Percentiles rank a stretch among this genome's conserved stretches.
phyloP scores from a whole-genome alignment of 2,113 vertebrate genomes.

The Malurus melanocephalus region DNA sequence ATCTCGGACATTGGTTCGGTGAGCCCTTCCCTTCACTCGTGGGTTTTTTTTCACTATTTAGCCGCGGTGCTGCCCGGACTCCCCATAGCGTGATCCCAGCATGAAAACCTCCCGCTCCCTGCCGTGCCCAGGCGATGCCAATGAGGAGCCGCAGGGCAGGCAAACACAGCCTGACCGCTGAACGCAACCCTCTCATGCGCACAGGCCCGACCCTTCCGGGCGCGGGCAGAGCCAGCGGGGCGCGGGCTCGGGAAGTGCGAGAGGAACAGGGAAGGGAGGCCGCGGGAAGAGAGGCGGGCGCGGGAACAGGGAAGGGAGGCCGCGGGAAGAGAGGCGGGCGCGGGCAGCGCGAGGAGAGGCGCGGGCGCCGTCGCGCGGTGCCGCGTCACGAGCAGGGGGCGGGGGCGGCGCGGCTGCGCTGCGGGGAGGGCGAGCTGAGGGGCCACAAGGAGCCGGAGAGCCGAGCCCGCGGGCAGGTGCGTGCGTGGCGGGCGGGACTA shows the following conservation, averaged over 20 bases:
- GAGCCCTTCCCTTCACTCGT: neutral
- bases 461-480: neutral
- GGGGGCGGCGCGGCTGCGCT: neutral
- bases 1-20: neutral
- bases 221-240: too few species aligned
- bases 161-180: fast-evolving
- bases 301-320: too few species aligned
- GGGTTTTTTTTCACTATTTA: neutral
- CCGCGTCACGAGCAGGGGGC: neutral
- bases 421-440: neutral
- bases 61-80: too few species aligned
- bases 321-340: too few species aligned
- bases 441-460: neutral
- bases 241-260: too few species aligned
- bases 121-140: fast-evolving
- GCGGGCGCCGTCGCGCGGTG: neutral
- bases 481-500: neutral
- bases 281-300: too few species aligned
- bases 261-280: too few species aligned
- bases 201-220: too few species aligned
- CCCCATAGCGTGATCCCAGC: fast-evolving
- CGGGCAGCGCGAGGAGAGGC: neutral
- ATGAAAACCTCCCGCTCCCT: too few species aligned
- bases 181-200: fast-evolving
- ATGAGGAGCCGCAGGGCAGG: fast-evolving